Evolutionary conservation across 2,113 vertebrate species (phyloP).

Genomic region (Lutjanus erythropterus): DNA sequence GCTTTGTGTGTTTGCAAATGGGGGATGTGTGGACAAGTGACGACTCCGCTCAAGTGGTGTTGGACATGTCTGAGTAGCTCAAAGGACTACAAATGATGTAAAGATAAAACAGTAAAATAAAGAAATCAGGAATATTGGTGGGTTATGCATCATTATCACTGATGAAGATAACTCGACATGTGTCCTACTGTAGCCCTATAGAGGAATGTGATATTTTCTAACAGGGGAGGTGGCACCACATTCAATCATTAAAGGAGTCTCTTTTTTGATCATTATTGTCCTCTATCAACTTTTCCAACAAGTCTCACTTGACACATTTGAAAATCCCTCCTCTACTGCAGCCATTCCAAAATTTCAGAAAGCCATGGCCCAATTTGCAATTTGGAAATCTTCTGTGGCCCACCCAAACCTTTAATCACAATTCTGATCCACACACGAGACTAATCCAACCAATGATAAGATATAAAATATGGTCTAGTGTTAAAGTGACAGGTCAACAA

Average conservation of each 20-base stretch:
- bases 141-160: not conserved
- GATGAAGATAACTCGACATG: not conserved
- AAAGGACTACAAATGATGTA: not conserved
- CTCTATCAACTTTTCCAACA: too few relatives aligned
- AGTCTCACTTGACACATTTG: not conserved
- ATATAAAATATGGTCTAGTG: too few relatives aligned
- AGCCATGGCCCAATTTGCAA: too few relatives aligned
- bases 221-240: not conserved
- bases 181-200: not conserved
- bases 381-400: too few relatives aligned
- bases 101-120: not conserved
- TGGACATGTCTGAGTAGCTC: not conserved
- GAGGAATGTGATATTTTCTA: not conserved
- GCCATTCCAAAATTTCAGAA: too few relatives aligned
- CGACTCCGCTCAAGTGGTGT: not conserved
- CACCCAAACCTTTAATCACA: too few relatives aligned
- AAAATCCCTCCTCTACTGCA: too few relatives aligned
- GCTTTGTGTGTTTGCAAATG: slow-evolving; percentile 44
- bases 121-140: not conserved
- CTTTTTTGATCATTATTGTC: not conserved
- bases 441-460: too few relatives aligned
- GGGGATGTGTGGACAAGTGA: slow-evolving; percentile 30
- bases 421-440: too few relatives aligned
- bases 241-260: not conserved
- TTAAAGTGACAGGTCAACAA: too few relatives aligned